A percentile compares a stretch with the other conserved stretches of the same genome.
Conservation (phyloP, 2,797 vertebrate species). For the Poeciliopsis paucimaculata region DNA sequence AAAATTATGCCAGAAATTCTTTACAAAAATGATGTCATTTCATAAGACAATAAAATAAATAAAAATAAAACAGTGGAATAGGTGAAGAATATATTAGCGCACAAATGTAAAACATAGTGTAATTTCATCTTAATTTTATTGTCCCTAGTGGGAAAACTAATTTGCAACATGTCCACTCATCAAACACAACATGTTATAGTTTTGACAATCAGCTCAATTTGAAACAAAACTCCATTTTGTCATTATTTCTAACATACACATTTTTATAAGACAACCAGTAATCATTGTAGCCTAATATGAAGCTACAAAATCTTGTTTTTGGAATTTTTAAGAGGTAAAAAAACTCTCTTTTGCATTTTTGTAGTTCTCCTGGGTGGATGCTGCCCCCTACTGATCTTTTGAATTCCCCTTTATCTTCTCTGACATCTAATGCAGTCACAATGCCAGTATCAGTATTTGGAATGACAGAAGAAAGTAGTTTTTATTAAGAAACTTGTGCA, state of each 20-base stretch:
- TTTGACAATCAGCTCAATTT: background rate
- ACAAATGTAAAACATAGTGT: background rate
- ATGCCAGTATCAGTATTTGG: background rate
- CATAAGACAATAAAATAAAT: background rate
- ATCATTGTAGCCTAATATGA: background rate
- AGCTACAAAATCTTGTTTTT: background rate
- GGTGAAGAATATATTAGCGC: background rate
- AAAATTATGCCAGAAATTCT: background rate
- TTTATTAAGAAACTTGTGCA: background rate
- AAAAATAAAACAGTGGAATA: background rate
- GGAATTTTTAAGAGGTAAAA: constrained; percentile 4
- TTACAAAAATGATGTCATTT: background rate
- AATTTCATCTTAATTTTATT: background rate
- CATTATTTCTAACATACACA: background rate
- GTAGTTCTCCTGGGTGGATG: constrained; percentile 64
- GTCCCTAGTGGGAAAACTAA: background rate
- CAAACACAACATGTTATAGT: background rate
- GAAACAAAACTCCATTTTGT: background rate
- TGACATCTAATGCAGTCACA: background rate
- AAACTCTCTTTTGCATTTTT: constrained; percentile 21
- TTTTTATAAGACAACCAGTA: background rate
- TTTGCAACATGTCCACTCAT: background rate
- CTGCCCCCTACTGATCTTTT: constrained; percentile 74
- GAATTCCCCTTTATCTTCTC: constrained; percentile 7
- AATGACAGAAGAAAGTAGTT: background rate